Evolutionary conservation across 2,888 invertebrate genomes (phyloP), one percentile per base, ranked within the genome.

Genomic region (Schizaphis graminum): DNA sequence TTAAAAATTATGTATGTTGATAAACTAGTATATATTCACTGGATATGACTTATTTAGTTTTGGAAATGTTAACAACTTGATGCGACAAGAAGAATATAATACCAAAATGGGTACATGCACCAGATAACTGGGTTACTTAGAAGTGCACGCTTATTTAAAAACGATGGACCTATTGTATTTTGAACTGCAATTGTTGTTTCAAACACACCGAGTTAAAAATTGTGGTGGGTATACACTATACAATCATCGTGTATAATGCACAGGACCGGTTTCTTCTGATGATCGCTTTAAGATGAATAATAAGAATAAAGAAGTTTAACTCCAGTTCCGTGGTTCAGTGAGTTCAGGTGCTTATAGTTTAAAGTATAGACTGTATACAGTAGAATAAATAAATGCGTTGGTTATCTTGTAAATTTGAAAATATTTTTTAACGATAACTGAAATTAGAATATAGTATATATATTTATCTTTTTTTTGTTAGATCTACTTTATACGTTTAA

Each of bases 111-210:
- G 85, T 3, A 91, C 53, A 77, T 11, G 57, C n/a, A 24, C 44
- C 56, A 24, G 44, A 91, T n/a, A 91, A 86, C 85, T 86, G 44
- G 91, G 91, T 91, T 91, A 91, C 86, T 26, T 44, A 86, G 86
- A 47, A 91, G 85, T 44, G 24, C 13, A 57, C 47, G 57, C 57
- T 86, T 57, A 91, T 86, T 91, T 91, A 57, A 57, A 47, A 53
- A 53, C 56, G 28, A 57, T 21, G 57, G 44, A n/a, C 57, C 56
- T 86, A 91, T 91, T 91, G 91, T 91, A 24, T 91, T 56, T 85
- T 47, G 21, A 91, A 86, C 57, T 26, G 57, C 56, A 47, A 86
- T 91, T 85, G 85, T 91, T 57, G 57, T 85, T 91, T 57, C 85
- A 26, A 84, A 91, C 44, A 57, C 41, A 41, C 24, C 3, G 28